A percentile compares a stretch with the other conserved stretches of the same genome.
Evolutionary conservation across 2,888 invertebrate genomes (phyloP).

Genomic region (Trachelus troglodyta): DNA sequence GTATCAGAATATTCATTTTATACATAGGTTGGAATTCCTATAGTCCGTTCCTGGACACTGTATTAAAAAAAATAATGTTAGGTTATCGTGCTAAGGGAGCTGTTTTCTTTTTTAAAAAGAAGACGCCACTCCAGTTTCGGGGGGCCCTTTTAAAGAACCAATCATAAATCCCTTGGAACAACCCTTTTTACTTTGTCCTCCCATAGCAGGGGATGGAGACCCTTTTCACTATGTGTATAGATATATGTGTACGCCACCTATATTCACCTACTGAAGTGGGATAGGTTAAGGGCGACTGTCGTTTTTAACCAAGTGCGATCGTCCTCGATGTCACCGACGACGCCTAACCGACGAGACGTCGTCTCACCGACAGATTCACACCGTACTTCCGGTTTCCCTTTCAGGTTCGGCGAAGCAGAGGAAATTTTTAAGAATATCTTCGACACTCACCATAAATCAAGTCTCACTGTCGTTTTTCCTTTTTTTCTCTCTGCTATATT

Average conservation of each 20-base stretch:
- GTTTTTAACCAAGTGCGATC: background rate
- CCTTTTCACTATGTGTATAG: background rate
- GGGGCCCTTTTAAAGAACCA: slow-evolving; percentile 25
- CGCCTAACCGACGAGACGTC: slow-evolving; percentile 19
- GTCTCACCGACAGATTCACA: slow-evolving; percentile 36
- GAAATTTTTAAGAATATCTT: slow-evolving; percentile 40
- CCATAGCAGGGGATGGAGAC: background rate
- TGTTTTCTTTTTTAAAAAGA: slow-evolving; percentile 16
- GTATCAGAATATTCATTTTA: background rate
- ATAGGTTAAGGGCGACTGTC: slow-evolving; percentile 1
- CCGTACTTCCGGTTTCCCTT: slow-evolving; percentile 49
- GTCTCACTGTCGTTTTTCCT: background rate
- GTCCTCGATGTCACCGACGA: slow-evolving; percentile 11
- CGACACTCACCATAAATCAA: slow-evolving; percentile 40
- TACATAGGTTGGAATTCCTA: background rate
- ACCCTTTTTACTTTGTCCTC: slow-evolving; percentile 22
- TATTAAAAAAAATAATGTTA: background rate
- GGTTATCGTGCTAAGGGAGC: background rate
- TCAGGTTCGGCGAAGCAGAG: slow-evolving; percentile 14
- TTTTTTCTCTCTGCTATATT: background rate
- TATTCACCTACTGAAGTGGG: background rate
- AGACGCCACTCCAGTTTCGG: slow-evolving; percentile 3
- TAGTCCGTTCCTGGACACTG: background rate
- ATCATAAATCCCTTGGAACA: slow-evolving; percentile 25
- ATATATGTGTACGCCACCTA: background rate